Evolutionary conservation across 2,888 invertebrate genomes (phyloP), one percentile per base, ranked within the genome.

Genomic region (Heliconius ethilla): DNA sequence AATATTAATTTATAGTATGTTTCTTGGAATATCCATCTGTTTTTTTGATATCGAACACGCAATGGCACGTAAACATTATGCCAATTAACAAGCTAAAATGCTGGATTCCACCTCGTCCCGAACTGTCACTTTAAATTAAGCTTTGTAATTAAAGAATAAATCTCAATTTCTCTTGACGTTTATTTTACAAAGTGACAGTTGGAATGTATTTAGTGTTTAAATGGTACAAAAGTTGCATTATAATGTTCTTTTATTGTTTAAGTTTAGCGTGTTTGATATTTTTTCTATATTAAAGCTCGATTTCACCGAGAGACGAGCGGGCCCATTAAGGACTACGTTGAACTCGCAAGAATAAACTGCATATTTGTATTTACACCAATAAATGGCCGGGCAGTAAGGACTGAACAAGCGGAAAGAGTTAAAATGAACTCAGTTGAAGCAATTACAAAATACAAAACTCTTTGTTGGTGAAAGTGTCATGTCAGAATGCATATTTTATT

Each of bases 61-160:
- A 81, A 84, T 70, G 62, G 70, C 77, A 80, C 75, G 81, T 81
- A 81, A 81, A 80, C 81, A 83, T 83, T 83, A 83, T 82, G 82
- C 83, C 83, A 83, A 83, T 83, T 83, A 83, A 84, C 77, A 78
- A 77, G 76, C 81, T 83, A 82, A 80, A 80, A 79, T 78, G 78
- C 75, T 55, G 78, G 66, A 78, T 45, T 74, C 62, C 62, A 63
- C 55, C 77, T 59, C 37, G 73, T 74, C 62, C 9, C 70, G 51
- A 75, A 37, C 63, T 78, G 75, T 33, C 77, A 79, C 62, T 40
- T 75, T 75, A 77, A 72, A 59, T 45, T 37, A 18, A 7, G 22
- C 77, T 72, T 78, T 72, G 37, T n/a, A 1, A 45, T 22, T 37
- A 37, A 25, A 59, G 18, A 37, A 77, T 75, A 81, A 77, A 69